Evolutionary conservation across 2,113 vertebrate species (phyloP).

Genomic region (Craseonycteris thonglongyai): DNA sequence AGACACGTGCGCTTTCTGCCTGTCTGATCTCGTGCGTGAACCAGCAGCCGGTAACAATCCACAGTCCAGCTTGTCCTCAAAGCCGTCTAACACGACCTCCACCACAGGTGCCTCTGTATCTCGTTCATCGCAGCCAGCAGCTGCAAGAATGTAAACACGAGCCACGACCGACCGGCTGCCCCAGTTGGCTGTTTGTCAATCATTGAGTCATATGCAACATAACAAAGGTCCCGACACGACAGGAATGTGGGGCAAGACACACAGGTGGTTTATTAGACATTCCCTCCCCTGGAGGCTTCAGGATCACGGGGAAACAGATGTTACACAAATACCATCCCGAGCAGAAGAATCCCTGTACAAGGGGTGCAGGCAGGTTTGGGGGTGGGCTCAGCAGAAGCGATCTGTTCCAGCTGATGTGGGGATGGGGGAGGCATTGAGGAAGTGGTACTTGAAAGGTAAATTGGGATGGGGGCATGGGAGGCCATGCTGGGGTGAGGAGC

Average conservation of each 20-base stretch:
- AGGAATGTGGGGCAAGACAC: background rate
- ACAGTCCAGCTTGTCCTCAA: background rate
- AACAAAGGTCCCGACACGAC: background rate
- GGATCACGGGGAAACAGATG: background rate
- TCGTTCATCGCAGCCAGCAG: background rate
- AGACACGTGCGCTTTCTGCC: background rate
- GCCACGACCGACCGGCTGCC: background rate
- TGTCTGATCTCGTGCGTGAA: background rate
- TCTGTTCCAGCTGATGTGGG: background rate
- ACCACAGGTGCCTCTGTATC: background rate
- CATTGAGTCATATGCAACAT: background rate
- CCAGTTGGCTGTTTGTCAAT: constrained; percentile 27
- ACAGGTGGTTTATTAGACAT: background rate
- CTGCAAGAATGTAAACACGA: background rate
- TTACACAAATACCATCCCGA: background rate
- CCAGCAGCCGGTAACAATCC: background rate
- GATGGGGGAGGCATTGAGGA: background rate
- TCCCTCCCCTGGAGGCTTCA: background rate
- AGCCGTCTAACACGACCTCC: background rate
- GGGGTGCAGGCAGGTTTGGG: background rate
- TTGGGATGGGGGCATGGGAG: background rate
- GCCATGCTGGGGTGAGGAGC: background rate
- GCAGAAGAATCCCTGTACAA: background rate
- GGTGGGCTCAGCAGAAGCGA: background rate
- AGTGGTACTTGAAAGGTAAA: background rate